Evolutionary conservation across 2,113 vertebrate species (phyloP), one percentile per base, ranked within the genome.

Genomic region (Poicephalus gulielmi): DNA sequence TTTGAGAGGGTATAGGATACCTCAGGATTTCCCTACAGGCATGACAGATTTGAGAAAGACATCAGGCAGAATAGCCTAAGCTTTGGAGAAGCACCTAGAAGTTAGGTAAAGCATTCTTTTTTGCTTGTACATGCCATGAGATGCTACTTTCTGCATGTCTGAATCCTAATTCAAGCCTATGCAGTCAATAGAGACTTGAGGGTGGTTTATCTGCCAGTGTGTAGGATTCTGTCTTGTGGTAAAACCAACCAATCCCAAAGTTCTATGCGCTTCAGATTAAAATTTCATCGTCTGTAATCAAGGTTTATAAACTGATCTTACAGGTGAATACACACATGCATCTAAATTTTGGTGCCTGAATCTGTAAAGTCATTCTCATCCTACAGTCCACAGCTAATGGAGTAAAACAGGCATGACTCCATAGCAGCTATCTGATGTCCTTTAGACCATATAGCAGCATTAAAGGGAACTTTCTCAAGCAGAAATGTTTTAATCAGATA

Each of bases 131-230:
- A 0, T 44, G 28, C 28, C 37, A 20, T 6, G 20, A 83, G 46
- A 46, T 50, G 23, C 24, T n/a, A 68, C 24, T 19, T 19, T 20
- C 33, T 11, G 17, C 4, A 13, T 39, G 25, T 35, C 28, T 60
- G 39, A 92, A 50, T 44, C 39, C 11, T 18, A 37, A 4, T 73
- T 88, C 27, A 49, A 27, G 16, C 10, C 52, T 44, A 8, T 24
- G 33, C 47, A 64, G 47, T n/a, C n/a, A 41, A 14, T 2, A 59
- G 30, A 70, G 14, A 60, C 18, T 13, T 57, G 62, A 80, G 31
- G 11, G 30, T 0, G 0, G 68, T 33, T 89, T 44, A 44, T 31
- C 27, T 86, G 55, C 43, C 0, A 0, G 8, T 8, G 0, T 0
- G 0, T 10, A 44, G n/a, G 11, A n/a, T 0, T 33, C 19, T 79